A percentile compares a stretch with the other conserved stretches of the same genome.
phyloP scores from a whole-genome alignment of 2,888 invertebrate genomes.

The Lithophane socia region DNA sequence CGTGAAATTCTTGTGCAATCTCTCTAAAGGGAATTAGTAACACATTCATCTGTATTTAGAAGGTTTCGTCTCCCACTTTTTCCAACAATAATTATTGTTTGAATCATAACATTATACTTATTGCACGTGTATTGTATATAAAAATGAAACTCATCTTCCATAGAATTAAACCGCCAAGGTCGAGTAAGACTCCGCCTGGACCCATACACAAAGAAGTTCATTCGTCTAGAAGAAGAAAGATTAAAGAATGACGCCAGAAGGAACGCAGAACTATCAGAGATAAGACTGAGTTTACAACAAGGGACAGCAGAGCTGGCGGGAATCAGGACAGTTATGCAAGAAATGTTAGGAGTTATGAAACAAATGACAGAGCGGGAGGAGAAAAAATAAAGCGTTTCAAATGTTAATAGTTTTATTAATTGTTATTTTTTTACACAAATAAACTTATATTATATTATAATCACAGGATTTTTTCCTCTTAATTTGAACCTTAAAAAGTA shows the following conservation, averaged over 20 bases:
- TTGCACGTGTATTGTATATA: too few relatives aligned
- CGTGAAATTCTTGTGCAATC: too few relatives aligned
- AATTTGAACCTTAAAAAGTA: not conserved
- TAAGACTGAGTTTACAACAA: slow-evolving; percentile 11
- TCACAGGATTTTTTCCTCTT: not conserved
- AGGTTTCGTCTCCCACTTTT: too few relatives aligned
- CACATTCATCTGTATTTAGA: too few relatives aligned
- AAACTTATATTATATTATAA: slow-evolving; percentile 10
- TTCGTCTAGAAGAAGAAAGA: slow-evolving; percentile 26
- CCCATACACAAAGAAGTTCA: slow-evolving; percentile 37
- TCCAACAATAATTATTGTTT: too few relatives aligned
- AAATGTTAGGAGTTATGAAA: slow-evolving; percentile 33
- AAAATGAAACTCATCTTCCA: not conserved
- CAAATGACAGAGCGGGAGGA: not conserved
- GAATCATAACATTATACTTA: too few relatives aligned
- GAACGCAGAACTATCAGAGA: slow-evolving; percentile 29
- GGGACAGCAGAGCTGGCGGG: slow-evolving; percentile 15
- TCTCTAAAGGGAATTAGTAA: too few relatives aligned
- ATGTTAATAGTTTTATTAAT: slow-evolving; percentile 19
- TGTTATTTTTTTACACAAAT: slow-evolving; percentile 24
- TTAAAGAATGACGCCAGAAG: slow-evolving; percentile 28
- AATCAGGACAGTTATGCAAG: slow-evolving; percentile 30
- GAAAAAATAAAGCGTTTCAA: slow-evolving; percentile 5
- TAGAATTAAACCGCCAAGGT: slow-evolving; percentile 17
- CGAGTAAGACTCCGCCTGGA: slow-evolving; percentile 1